Evolutionary conservation across 2,113 vertebrate genomes (phyloP), one percentile per base, ranked within the genome.

Genomic region (Hemichromis elongatus): DNA sequence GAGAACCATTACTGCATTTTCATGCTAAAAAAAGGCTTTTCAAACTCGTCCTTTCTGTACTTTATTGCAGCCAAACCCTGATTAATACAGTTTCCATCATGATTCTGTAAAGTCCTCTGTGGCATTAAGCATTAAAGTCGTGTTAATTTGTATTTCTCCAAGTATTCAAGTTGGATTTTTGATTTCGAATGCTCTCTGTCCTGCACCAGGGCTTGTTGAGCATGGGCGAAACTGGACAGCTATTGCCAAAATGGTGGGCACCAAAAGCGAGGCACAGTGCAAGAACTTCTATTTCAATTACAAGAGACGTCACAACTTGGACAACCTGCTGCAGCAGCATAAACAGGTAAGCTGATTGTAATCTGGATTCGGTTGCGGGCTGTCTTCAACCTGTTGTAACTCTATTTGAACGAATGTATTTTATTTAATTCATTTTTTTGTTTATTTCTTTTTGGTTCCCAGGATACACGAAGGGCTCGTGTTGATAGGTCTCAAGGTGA

Each of bases 201-300:
- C 35, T 95, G 68, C 70, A 78, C 30, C 88, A 99, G 99, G 99
- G 54, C 95, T 99, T 1, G 98, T 99, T 89, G 98, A 99, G 90
- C 98, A 99, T 7, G 98, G 98, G 24, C 97, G 98, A 56, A 99
- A 99, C 95, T 99, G 99, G 99, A 97, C 97, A 54, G 98, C 98
- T 13, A 99, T 99, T 84, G 98, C 99, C 94, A 99, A 99, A 96
- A 99, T 99, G 99, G 98, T 99, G 91, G 98, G 98, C 89, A 98
- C 97, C 0, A 99, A 99, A 96, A 99, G 98, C 30, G 98, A 99
- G 95, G 98, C 98, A 19, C 99, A 99, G 79, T 99, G 99, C 95
- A 99, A 99, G 95, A 99, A 99, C 95, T 99, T 99, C 92, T 99
- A 99, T 91, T 99, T 99, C 91, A 99, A 99, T 90, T 99, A 99